Evolutionary conservation across 2,113 vertebrate genomes (phyloP).

Genomic region (Notarius quadriscutis): DNA sequence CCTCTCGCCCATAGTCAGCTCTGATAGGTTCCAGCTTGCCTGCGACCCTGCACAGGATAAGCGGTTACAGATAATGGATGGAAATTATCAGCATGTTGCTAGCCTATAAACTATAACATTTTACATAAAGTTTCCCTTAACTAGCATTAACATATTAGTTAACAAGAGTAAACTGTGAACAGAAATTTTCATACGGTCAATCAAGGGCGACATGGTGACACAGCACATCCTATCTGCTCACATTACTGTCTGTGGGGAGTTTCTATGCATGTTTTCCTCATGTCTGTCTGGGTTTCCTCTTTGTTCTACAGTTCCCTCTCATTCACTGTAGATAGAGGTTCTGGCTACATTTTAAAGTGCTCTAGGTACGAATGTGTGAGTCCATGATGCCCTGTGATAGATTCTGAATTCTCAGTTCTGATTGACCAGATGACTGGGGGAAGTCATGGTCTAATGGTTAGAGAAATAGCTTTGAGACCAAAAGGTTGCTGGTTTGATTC

Average conservation of each 20-base stretch:
- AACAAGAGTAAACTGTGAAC: not conserved
- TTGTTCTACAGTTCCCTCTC: not conserved
- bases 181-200: not conserved
- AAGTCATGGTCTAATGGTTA: no score
- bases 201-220: not conserved
- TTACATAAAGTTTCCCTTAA: not conserved
- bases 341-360: not conserved
- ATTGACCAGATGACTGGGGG: not conserved
- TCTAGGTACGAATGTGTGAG: not conserved
- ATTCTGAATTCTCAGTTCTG: not conserved
- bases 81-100: not conserved
- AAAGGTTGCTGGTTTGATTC: no score
- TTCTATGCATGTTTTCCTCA: not conserved
- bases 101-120: not conserved
- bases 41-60: no score
- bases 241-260: not conserved
- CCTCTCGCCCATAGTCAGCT: no score
- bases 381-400: not conserved
- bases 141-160: not conserved
- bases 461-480: no score
- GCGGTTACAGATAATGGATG: no score
- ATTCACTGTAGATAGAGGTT: not conserved
- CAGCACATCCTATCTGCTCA: not conserved
- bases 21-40: no score
- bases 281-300: not conserved